These are phyloP conservation scores for Frieseomelitta varia DNA, from an alignment of 1,140 invertebrate genomes.

Conservation along the genomic window DNA sequence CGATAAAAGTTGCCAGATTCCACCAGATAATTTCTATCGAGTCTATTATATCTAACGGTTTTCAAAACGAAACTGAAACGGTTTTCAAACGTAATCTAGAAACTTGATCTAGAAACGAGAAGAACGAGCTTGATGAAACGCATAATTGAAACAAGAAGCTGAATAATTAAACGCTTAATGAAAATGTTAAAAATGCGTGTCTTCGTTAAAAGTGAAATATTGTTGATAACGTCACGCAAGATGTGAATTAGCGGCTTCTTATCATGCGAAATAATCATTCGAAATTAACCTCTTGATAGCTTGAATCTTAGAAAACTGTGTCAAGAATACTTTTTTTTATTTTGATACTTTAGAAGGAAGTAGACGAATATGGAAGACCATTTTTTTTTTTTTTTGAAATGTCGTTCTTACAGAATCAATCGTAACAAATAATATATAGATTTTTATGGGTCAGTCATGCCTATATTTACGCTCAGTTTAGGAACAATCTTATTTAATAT, in stretches of 20 bases:
- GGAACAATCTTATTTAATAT: no score
- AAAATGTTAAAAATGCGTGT: background rate
- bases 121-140: background rate
- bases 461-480: no score
- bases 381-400: no score
- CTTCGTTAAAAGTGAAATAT: background rate
- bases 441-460: no score
- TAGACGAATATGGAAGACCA: no score
- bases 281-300: background rate
- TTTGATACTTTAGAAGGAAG: no score
- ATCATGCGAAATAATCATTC: background rate
- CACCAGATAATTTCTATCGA: background rate
- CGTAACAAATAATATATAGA: no score
- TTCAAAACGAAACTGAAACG: background rate
- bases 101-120: background rate
- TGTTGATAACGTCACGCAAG: background rate
- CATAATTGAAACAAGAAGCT: background rate
- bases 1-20: constrained; percentile 16
- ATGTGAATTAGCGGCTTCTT: background rate
- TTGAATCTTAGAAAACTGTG: no score
- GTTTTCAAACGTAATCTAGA: background rate
- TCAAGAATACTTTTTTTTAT: no score
- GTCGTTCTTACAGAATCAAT: no score
- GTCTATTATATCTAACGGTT: background rate
- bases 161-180: background rate